Conservation (phyloP, 2,797 vertebrate genomes). For the Silurus aristotelis region DNA sequence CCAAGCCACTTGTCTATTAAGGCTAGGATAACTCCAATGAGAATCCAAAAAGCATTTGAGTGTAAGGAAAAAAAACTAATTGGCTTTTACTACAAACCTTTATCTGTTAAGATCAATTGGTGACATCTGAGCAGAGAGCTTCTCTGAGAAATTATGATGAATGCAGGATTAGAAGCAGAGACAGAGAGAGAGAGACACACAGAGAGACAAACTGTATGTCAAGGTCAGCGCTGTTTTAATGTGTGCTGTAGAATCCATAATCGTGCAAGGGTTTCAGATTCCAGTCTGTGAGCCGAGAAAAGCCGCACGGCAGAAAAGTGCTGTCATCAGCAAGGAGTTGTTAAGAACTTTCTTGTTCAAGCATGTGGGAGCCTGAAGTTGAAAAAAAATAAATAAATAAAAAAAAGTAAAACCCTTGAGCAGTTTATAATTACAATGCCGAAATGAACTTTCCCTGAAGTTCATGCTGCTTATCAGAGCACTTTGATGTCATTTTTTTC, state of each 20-base stretch:
- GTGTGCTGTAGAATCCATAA: slow-evolving; percentile 42
- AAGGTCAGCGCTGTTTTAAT: slow-evolving; percentile 41
- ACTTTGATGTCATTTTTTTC: slow-evolving; percentile 6
- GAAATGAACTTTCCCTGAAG: slow-evolving; percentile 1
- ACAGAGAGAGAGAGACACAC: background rate
- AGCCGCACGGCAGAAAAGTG: slow-evolving; percentile 10
- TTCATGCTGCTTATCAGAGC: slow-evolving; percentile 15
- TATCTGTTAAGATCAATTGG: slow-evolving; percentile 47
- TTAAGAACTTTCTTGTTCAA: background rate
- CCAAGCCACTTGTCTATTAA: background rate
- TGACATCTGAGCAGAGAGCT: slow-evolving; percentile 35
- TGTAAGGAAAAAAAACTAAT: background rate
- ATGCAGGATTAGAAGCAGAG: slow-evolving; percentile 26
- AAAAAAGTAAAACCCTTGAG: background rate
- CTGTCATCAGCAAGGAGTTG: slow-evolving; percentile 26
- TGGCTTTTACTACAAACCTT: slow-evolving; percentile 16
- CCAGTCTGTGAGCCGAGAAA: background rate
- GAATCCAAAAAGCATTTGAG: slow-evolving; percentile 3
- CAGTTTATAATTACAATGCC: background rate
- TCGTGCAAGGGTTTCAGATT: slow-evolving; percentile 13
- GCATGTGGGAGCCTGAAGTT: background rate
- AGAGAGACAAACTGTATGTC: slow-evolving; percentile 26
- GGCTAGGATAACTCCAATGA: background rate
- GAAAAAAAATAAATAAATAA: no score
- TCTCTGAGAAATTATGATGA: slow-evolving; percentile 37